Percentiles rank a stretch among this genome's conserved stretches.
phyloP scores from a whole-genome alignment of 2,113 vertebrate genomes.

The Lichenostomus cassidix region DNA sequence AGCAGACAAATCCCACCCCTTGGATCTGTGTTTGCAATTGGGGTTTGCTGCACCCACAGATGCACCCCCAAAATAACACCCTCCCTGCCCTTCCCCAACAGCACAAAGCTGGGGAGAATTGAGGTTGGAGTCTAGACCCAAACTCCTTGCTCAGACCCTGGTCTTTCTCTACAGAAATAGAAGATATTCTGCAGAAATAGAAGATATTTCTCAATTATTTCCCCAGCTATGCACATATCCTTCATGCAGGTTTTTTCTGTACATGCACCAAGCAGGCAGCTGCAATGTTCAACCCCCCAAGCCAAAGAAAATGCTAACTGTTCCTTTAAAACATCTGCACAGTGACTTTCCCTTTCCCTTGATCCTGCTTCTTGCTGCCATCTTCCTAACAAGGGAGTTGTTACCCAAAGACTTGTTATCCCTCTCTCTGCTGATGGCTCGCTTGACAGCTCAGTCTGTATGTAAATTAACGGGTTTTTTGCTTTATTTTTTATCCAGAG shows the following conservation, averaged over 20 bases:
- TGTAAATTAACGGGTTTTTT: constrained; percentile 65
- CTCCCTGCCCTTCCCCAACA: neutral
- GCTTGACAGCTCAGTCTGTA: constrained; percentile 72
- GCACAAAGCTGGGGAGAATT: neutral
- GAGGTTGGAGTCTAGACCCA: neutral
- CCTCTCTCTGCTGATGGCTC: constrained; percentile 55
- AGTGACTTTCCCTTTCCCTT: constrained; percentile 44
- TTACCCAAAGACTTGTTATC: constrained; percentile 71
- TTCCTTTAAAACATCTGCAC: constrained; percentile 59
- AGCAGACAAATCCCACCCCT: neutral
- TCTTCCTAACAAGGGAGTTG: constrained; percentile 66
- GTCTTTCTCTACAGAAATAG: neutral
- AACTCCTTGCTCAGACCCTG: neutral
- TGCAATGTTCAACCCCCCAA: neutral
- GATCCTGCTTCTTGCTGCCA: constrained; percentile 23
- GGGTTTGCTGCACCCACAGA: neutral
- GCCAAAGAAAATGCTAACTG: constrained; percentile 24
- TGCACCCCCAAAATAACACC: neutral
- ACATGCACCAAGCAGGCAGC: neutral
- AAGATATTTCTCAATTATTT: neutral
- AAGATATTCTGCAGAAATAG: neutral
- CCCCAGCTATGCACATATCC: neutral
- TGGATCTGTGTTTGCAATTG: neutral
- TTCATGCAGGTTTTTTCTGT: neutral
- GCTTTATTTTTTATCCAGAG: constrained; percentile 65